These are phyloP conservation scores for Drosophila insularis DNA, from an alignment of 1,140 invertebrate species.

Conservation along the genomic window DNA sequence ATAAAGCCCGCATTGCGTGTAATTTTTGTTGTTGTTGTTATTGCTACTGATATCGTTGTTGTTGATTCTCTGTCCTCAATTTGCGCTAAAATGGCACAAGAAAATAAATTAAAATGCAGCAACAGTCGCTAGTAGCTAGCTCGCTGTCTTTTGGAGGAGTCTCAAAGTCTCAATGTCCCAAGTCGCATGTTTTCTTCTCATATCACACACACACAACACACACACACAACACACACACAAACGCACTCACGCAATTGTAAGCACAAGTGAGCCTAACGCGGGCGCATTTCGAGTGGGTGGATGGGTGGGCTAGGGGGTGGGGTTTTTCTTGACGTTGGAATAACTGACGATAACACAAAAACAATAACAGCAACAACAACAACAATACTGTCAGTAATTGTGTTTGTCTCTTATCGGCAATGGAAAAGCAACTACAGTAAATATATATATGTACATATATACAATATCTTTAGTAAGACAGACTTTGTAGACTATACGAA, in stretches of 20 bases:
- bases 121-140: constrained; percentile 23
- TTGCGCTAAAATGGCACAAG: constrained; percentile 77
- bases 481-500: neutral
- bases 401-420: neutral
- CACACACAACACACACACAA: constrained; percentile 2
- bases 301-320: constrained; percentile 1
- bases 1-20: constrained; percentile 55
- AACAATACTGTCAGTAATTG: neutral
- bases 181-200: constrained; percentile 38
- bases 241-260: constrained; percentile 7
- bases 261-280: neutral
- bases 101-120: constrained; percentile 78
- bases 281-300: neutral
- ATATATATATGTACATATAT: neutral
- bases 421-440: neutral
- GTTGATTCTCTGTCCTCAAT: constrained; percentile 57
- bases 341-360: constrained; percentile 48
- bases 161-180: constrained; percentile 46
- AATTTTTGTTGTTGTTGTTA: constrained; percentile 34
- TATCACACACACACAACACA: constrained; percentile 21
- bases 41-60: constrained; percentile 25
- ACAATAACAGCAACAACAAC: neutral
- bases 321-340: constrained; percentile 1
- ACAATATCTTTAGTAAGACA: neutral
- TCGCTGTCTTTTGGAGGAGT: constrained; percentile 9